Base-by-base conservation (phyloP, 2,797 vertebrate genomes). In the Rousettus madagascariensis region DNA sequence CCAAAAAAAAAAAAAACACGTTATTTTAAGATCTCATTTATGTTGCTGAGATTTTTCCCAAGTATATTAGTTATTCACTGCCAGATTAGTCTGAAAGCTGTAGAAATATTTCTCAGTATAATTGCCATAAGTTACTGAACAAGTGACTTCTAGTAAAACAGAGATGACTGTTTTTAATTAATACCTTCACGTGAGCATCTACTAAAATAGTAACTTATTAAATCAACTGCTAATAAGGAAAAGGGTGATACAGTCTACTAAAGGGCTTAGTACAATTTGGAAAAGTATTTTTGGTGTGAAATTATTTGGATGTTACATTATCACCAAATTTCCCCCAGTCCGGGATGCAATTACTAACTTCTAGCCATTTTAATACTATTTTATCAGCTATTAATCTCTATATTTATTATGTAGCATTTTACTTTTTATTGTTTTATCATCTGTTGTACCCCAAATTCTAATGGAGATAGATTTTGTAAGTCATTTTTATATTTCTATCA, bases 151-250 rank as follows among this genome's bases (percentile, higher is more conserved):
- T 59, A 78, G 38, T 80, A 59, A 94, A 92, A 84, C 65, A 8
- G 46, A 92, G 72, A 85, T 92, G 65, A 57, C 6, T 16, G 7
- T 33, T 92, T 95, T 87, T 95, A 95, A 92, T 96, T 77, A 90
- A 55, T 85, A 51, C 41, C 77, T 80, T 94, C 15, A 9, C 4
- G 2, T 53, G 78, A 85, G 16, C 46, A 85, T 9, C 49, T 49
- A 38, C 19, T 41, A 69, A 71, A 85, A 72, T n/a, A 88, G 61
- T 51, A 87, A 63, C 36, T 75, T 53, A 55, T 59, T 53, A 86
- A 63, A 24, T 24, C n/a, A 49, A 72, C 46, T 72, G 17, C 46
- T 63, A 77, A 74, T 66, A 55, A 66, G 36, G 12, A 41, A 71
- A 71, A 36, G 16, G 13, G 6, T 55, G 55, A 33, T 33, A 9